These are phyloP conservation scores for Pocillopora damicornis DNA, from an alignment of 64 coral and sea anemone species.

Conservation along the genomic window DNA sequence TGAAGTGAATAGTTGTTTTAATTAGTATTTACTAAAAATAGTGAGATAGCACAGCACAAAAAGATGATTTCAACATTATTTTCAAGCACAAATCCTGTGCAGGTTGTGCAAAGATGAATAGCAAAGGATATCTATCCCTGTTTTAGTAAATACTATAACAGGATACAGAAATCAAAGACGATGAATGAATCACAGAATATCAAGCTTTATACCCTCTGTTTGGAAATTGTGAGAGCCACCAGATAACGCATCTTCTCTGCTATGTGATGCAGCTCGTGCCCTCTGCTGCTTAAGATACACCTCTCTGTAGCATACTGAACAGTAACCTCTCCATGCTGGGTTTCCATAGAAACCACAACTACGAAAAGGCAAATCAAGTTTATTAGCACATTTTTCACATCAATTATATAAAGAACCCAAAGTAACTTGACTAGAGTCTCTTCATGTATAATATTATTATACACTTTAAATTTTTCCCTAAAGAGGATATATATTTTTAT, in stretches of 20 bases:
- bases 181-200: no score
- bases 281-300: constrained; percentile 85
- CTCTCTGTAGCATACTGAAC: constrained; percentile 93
- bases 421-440: not conserved
- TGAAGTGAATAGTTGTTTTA: no score
- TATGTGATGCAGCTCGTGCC: constrained; percentile 42
- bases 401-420: not conserved
- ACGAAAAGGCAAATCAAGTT: not conserved
- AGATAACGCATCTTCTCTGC: constrained; percentile 35
- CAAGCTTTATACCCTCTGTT: constrained; percentile 1
- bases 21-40: no score
- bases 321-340: constrained; percentile 97
- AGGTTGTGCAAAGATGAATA: not conserved
- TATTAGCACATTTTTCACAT: not conserved
- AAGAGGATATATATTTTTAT: no score
- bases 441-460: no score
- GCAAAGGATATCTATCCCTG: no score
- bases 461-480: no score
- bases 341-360: constrained; percentile 99
- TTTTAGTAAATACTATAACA: no score
- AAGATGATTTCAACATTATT: no score
- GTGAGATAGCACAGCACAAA: no score
- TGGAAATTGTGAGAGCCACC: constrained; percentile 20
- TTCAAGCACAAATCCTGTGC: no score
- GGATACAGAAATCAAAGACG: no score